These are phyloP conservation scores for Setophaga petechia DNA, from an alignment of 2,113 vertebrate species.

Conservation along the genomic window DNA sequence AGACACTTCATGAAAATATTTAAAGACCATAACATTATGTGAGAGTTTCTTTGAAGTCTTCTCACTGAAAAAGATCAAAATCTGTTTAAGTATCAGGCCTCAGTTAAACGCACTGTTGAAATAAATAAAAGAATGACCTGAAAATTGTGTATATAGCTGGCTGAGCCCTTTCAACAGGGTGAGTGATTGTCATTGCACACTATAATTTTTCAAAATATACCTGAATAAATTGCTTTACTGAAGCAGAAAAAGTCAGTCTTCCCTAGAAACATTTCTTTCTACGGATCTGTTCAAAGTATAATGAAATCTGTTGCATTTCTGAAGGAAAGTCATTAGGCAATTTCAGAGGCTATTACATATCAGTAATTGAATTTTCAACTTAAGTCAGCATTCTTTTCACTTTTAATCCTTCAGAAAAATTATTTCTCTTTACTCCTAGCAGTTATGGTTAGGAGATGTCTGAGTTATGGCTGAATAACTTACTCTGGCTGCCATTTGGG, in stretches of 20 bases:
- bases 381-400: neutral
- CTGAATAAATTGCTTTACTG: neutral
- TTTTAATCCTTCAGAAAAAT: neutral
- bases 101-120: neutral
- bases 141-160: neutral
- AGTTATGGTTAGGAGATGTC: neutral
- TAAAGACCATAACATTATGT: fast-evolving
- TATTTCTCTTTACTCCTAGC: neutral
- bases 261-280: neutral
- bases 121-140: neutral
- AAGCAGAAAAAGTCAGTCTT: neutral
- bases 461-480: neutral
- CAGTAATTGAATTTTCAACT: neutral
- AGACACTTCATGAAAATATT: neutral
- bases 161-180: neutral
- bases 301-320: neutral
- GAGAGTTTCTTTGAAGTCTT: neutral
- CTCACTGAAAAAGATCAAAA: neutral
- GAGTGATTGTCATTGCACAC: neutral
- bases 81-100: neutral
- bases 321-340: neutral
- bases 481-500: neutral
- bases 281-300: neutral
- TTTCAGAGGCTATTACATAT: neutral
- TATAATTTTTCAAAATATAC: neutral